Evolutionary conservation across 2,888 invertebrate species (phyloP).

Genomic region (Disparrhopalites patrizii): DNA sequence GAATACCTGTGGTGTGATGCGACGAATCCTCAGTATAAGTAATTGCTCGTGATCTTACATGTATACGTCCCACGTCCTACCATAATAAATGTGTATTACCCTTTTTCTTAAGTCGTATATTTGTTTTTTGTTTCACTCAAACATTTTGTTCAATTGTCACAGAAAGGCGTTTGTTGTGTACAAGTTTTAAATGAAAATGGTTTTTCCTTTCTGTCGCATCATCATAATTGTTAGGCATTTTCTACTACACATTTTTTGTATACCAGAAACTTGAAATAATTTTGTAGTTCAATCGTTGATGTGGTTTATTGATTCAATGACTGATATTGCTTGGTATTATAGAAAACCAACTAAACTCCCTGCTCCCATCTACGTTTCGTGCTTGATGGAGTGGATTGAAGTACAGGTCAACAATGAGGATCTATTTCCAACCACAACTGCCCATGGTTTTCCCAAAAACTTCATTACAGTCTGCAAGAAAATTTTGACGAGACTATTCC

Average conservation of each 20-base stretch:
- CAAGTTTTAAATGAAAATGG: no score
- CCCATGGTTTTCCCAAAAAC: conserved; percentile 79
- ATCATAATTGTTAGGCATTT: no score
- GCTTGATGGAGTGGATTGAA: conserved; percentile 90
- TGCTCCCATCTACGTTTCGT: conserved; percentile 74
- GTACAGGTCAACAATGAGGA: conserved; percentile 82
- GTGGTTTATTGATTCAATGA: background rate
- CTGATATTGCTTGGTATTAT: conserved; percentile 2
- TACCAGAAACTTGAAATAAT: no score
- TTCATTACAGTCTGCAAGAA: conserved; percentile 75
- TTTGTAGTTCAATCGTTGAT: no score
- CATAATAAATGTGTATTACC: no score
- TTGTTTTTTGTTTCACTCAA: conserved; percentile 47
- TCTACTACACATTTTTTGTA: background rate
- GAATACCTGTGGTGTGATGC: conserved; percentile 88
- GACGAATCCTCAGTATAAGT: conserved; percentile 49
- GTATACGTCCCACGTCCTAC: background rate
- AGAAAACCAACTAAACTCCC: conserved; percentile 75
- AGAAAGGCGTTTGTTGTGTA: no score
- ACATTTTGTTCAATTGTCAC: no score
- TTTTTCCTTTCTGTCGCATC: no score
- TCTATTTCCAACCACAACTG: conserved; percentile 66
- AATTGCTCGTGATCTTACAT: conserved; percentile 54
- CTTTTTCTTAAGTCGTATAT: conserved; percentile 56
- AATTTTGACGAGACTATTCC: conserved; percentile 78